These are phyloP conservation scores for Sclerodermus sp. DNA, from an alignment of 2,888 invertebrate genomes.

Conservation along the genomic window DNA sequence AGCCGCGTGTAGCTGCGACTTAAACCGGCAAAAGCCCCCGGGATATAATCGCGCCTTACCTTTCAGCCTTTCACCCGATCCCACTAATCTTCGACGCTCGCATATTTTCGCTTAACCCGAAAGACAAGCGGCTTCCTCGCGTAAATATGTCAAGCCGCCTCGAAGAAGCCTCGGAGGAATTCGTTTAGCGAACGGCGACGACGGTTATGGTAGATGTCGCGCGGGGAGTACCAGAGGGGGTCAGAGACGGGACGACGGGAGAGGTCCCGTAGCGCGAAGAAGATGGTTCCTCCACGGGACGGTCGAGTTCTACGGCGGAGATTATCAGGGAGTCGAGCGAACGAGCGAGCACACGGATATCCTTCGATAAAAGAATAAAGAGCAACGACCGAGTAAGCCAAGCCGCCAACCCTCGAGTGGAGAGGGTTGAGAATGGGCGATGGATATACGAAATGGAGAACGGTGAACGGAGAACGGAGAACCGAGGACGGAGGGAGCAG, in stretches of 20 bases:
- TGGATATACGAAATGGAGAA: slow-evolving; percentile 4
- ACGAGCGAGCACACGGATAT: slow-evolving; percentile 43
- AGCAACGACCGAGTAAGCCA: too few relatives aligned
- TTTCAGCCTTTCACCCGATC: slow-evolving; percentile 39
- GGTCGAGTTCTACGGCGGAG: slow-evolving; percentile 44
- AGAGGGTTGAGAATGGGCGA: slow-evolving; percentile 1
- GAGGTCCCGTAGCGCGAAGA: too few relatives aligned
- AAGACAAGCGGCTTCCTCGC: too few relatives aligned
- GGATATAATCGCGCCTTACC: slow-evolving; percentile 48
- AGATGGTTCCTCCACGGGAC: too few relatives aligned
- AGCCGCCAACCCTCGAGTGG: too few relatives aligned
- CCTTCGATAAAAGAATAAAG: slow-evolving; percentile 34
- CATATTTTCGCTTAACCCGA: slow-evolving; percentile 4
- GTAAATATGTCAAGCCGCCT: neutral
- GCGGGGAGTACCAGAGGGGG: too few relatives aligned
- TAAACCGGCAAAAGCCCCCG: slow-evolving; percentile 37
- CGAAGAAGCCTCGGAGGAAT: too few relatives aligned
- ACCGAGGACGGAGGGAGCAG: too few relatives aligned
- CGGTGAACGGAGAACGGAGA: too few relatives aligned
- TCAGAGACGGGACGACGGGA: too few relatives aligned
- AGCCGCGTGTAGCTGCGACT: slow-evolving; percentile 43
- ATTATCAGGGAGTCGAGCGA: slow-evolving; percentile 47
- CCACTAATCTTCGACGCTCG: slow-evolving; percentile 36
- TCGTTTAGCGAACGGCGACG: too few relatives aligned
- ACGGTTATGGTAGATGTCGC: too few relatives aligned